Evolutionary conservation across 1,140 invertebrate genomes (phyloP).

Genomic region (Globodera rostochiensis): DNA sequence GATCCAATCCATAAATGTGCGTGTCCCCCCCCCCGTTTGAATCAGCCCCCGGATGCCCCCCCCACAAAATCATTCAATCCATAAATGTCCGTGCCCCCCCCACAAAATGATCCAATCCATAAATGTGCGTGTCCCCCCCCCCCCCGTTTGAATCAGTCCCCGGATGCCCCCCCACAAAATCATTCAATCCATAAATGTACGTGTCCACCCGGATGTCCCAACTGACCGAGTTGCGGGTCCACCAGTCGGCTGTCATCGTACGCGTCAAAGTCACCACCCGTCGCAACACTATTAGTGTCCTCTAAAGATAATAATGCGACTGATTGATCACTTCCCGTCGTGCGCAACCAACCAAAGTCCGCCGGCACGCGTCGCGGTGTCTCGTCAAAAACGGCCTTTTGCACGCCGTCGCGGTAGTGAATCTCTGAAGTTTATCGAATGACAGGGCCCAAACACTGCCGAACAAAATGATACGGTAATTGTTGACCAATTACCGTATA

Average conservation of each 20-base stretch:
- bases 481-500: too few relatives aligned
- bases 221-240: slow-evolving; percentile 33
- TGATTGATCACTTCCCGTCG: neutral
- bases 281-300: slow-evolving; percentile 24
- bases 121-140: neutral
- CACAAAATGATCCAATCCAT: neutral
- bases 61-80: too few relatives aligned
- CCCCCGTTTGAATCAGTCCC: too few relatives aligned
- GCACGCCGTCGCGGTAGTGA: slow-evolving; percentile 54
- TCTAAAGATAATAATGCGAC: slow-evolving; percentile 33
- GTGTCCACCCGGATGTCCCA: too few relatives aligned
- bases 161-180: too few relatives aligned
- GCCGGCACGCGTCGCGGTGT: slow-evolving; percentile 32
- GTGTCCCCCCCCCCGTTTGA: too few relatives aligned
- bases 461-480: too few relatives aligned
- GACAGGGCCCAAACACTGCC: too few relatives aligned
- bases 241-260: slow-evolving; percentile 56
- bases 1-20: too few relatives aligned
- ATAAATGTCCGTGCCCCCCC: too few relatives aligned
- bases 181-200: neutral
- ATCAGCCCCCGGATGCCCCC: too few relatives aligned
- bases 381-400: slow-evolving; percentile 61
- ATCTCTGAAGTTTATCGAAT: slow-evolving; percentile 8
- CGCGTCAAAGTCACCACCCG: slow-evolving; percentile 42
- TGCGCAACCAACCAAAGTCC: slow-evolving; percentile 36